These are phyloP conservation scores for Leuciscus waleckii DNA, from an alignment of 2,797 vertebrate genomes.

Conservation along the genomic window DNA sequence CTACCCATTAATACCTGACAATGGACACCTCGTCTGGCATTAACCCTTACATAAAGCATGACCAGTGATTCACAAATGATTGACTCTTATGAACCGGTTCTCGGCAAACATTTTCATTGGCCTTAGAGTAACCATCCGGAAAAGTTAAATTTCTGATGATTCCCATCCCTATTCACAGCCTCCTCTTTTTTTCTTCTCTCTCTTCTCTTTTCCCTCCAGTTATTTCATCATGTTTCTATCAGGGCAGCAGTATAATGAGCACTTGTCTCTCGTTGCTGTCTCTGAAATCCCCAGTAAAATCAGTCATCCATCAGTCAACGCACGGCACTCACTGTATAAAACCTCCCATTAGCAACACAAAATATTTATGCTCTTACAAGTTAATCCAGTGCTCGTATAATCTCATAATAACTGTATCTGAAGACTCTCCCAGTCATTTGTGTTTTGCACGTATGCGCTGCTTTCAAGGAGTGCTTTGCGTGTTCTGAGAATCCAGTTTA, in stretches of 20 bases:
- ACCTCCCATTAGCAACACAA: constrained; percentile 19
- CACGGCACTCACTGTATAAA: background rate
- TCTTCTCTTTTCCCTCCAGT: background rate
- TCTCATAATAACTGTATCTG: constrained; percentile 23
- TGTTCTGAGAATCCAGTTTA: background rate
- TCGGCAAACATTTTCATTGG: background rate
- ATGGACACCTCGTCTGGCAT: too few species aligned
- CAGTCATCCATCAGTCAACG: constrained; percentile 19
- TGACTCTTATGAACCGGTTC: background rate
- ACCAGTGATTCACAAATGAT: background rate
- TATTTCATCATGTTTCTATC: constrained; percentile 39
- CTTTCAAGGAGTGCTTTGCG: background rate
- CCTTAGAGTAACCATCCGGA: background rate
- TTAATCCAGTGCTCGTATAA: constrained; percentile 26
- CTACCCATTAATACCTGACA: too few species aligned
- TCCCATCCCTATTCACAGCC: background rate
- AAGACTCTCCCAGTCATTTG: constrained; percentile 13
- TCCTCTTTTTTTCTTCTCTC: background rate
- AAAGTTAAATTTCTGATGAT: background rate
- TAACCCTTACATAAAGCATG: background rate
- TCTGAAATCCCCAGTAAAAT: constrained; percentile 23
- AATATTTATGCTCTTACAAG: constrained; percentile 27
- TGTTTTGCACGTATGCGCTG: background rate
- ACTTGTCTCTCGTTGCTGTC: background rate
- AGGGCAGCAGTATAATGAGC: constrained; percentile 28